phyloP scores from a whole-genome alignment of 2,113 vertebrate genomes.

The Toxostoma redivivum region DNA sequence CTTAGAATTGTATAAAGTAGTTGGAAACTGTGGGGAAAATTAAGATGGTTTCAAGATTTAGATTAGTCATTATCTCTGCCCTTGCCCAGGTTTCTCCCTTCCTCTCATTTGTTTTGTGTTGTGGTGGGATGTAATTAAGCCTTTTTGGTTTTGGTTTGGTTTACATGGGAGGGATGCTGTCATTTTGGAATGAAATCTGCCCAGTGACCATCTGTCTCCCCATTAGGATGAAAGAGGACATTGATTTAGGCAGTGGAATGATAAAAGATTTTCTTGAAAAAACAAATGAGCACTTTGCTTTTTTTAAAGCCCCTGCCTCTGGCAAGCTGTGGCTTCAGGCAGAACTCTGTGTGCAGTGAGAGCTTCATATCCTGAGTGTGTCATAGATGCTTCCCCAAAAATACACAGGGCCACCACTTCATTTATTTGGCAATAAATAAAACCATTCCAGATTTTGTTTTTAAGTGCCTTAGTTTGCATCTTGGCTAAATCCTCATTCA shows the following conservation, averaged over 20 bases:
- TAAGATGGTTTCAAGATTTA: background rate
- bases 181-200: background rate
- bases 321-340: background rate
- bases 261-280: background rate
- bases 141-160: background rate
- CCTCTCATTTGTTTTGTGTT: background rate
- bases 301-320: background rate
- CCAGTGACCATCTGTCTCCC: background rate
- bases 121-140: background rate
- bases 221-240: background rate
- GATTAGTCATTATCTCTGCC: background rate
- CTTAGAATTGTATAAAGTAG: background rate
- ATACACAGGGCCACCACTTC: background rate
- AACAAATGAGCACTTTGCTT: background rate
- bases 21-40: background rate
- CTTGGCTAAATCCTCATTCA: background rate
- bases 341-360: background rate
- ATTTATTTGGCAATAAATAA: background rate
- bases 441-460: background rate
- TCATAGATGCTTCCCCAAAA: background rate
- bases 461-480: background rate
- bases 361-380: background rate
- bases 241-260: background rate
- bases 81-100: background rate
- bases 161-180: background rate